These are phyloP conservation scores for Pogona vitticeps DNA, from an alignment of 2,113 vertebrate genomes.

Conservation along the genomic window DNA sequence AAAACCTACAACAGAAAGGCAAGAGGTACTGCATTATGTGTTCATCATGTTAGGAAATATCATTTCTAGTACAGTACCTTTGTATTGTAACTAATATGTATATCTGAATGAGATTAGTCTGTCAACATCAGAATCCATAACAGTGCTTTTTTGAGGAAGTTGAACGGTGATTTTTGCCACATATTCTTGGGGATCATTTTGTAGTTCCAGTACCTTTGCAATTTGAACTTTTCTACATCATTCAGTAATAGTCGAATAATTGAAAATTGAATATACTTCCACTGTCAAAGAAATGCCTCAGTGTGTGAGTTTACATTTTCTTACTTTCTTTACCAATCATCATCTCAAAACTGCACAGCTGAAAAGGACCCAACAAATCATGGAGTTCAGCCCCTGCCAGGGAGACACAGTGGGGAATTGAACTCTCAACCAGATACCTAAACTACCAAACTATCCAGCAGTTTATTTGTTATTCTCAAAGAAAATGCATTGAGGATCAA, in stretches of 20 bases:
- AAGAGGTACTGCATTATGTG: background rate
- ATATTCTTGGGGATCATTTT: background rate
- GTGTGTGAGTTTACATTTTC: background rate
- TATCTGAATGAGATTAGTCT: background rate
- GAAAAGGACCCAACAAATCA: too few relatives aligned
- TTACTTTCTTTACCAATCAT: background rate
- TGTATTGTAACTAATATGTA: background rate
- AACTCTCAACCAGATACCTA: too few relatives aligned
- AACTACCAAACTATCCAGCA: background rate
- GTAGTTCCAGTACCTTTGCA: fast-evolving
- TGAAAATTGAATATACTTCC: fast-evolving
- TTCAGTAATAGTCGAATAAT: background rate
- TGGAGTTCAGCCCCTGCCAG: too few relatives aligned
- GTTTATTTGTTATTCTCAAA: background rate
- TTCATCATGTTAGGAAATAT: background rate
- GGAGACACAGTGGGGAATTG: too few relatives aligned
- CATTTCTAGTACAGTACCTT: background rate
- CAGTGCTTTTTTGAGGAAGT: background rate
- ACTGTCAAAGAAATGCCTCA: background rate
- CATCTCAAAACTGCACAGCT: background rate
- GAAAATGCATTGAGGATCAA: background rate
- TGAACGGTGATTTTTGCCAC: fast-evolving
- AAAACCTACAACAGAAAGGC: background rate
- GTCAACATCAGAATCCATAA: fast-evolving
- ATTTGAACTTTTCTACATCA: constrained; percentile 3